Evolutionary conservation across 2,888 invertebrate species (phyloP), one percentile per base, ranked within the genome.

Genomic region (Eudasyphora cyanicolor): DNA sequence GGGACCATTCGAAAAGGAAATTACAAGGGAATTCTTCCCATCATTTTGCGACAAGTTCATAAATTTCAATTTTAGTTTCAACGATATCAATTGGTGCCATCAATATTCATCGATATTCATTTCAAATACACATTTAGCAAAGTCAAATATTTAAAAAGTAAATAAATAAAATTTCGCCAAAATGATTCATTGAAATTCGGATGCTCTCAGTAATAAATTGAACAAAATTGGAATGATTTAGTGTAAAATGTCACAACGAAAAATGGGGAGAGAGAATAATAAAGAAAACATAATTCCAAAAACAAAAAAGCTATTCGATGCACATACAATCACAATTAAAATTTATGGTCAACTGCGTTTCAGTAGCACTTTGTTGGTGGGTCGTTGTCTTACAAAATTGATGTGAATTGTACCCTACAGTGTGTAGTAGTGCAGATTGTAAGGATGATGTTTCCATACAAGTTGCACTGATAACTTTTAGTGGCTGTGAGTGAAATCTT

Each of bases 321-420:
- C 17, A 24, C 27, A 32, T 75, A 76, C 70, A 80, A 77, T 78
- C 78, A 84, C 75, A 84, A 78, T 84, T 75, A 81, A 81, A 73
- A 84, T 84, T 84, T 84, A 84, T 78, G 81, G 73, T 54, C 78
- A 54, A 54, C 38, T 78, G 75, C n/a, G n/a, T 27, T n/a, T n/a
- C n/a, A n/a, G n/a, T n/a, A n/a, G 69, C 60, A n/a, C n/a, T n/a
- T n/a, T 67, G 60, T 57, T 49, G 21, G 64, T 38, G 27, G 57
- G 45, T 12, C 14, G 27, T 57, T 57, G 57, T 6, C 57, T 57
- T 57, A 24, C 24, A 57, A 57, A 57, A 57, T 57, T 1, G 5
- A 14, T 51, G 19, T 51, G 51, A 21, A 21, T 21, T 57, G 24
- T 21, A 57, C 57, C 57, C 57, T 57, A 57, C 57, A 57, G 10